Conservation (phyloP, 2,797 vertebrate species). For the Cyprinodon diabolis region DNA sequence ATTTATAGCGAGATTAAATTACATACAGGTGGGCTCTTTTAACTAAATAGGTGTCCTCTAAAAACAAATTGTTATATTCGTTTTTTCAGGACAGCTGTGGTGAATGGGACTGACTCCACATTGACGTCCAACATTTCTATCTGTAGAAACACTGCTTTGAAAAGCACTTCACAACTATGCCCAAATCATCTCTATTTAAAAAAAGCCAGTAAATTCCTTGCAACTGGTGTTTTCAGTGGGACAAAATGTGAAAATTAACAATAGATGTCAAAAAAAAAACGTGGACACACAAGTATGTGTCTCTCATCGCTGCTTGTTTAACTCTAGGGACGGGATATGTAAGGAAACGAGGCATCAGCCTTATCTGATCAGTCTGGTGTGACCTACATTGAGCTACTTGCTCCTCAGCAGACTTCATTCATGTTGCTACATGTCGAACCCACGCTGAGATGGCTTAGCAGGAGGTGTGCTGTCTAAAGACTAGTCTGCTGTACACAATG, state of each 20-base stretch:
- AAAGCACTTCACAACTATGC: background rate
- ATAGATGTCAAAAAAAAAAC: background rate
- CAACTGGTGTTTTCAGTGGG: background rate
- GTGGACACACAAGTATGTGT: background rate
- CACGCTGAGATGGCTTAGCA: slow-evolving; percentile 47
- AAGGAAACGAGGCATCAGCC: slow-evolving; percentile 13
- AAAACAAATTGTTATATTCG: background rate
- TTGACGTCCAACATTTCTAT: background rate
- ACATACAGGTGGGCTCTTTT: background rate
- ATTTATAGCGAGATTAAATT: background rate
- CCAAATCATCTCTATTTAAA: background rate
- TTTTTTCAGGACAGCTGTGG: background rate
- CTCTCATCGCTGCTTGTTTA: background rate
- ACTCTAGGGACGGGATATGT: slow-evolving; percentile 26
- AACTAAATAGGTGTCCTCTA: background rate
- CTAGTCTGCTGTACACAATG: slow-evolving; percentile 40
- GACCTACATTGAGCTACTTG: slow-evolving; percentile 34
- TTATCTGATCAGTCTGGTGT: slow-evolving; percentile 28
- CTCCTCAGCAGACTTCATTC: slow-evolving; percentile 41
- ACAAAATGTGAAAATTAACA: background rate
- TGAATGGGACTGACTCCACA: background rate
- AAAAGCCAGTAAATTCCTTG: background rate
- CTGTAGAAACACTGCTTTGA: background rate
- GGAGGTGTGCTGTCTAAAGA: slow-evolving; percentile 54
- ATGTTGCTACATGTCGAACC: slow-evolving; percentile 61